Conservation (phyloP, 1,140 invertebrate species). For the Drosophila bifasciata region DNA sequence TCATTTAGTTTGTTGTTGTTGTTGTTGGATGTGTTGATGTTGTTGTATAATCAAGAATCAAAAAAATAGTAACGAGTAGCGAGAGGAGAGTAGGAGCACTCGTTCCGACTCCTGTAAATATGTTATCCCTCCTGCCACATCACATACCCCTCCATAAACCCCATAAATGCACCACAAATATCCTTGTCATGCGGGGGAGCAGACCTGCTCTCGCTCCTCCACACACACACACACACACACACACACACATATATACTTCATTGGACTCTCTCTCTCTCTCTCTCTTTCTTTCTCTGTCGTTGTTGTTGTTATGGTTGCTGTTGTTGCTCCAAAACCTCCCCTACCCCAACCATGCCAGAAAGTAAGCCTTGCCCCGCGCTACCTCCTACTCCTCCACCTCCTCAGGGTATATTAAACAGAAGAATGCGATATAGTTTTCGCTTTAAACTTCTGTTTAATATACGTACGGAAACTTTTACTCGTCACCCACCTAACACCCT, state of each 20-base stretch:
- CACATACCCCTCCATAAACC: too few species aligned
- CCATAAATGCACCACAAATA: neutral
- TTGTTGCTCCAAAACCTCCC: constrained; percentile 11
- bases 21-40: constrained; percentile 61
- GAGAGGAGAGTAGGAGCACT: neutral
- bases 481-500: neutral
- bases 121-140: too few species aligned
- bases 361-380: neutral
- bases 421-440: too few species aligned
- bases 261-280: constrained; percentile 20
- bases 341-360: too few species aligned
- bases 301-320: constrained; percentile 57
- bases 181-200: too few species aligned
- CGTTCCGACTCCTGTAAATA: constrained; percentile 4
- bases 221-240: too few species aligned
- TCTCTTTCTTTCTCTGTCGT: constrained; percentile 34
- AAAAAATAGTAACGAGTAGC: constrained; percentile 3
- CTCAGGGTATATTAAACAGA: neutral
- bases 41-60: constrained; percentile 36
- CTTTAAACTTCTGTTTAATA: too few species aligned
- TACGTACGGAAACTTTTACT: too few species aligned
- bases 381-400: constrained; percentile 8
- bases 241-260: constrained; percentile 3
- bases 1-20: constrained; percentile 47
- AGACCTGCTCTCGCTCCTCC: constrained; percentile 10